Conservation (phyloP, 2,888 invertebrate species). For the Cheilosia grossa region DNA sequence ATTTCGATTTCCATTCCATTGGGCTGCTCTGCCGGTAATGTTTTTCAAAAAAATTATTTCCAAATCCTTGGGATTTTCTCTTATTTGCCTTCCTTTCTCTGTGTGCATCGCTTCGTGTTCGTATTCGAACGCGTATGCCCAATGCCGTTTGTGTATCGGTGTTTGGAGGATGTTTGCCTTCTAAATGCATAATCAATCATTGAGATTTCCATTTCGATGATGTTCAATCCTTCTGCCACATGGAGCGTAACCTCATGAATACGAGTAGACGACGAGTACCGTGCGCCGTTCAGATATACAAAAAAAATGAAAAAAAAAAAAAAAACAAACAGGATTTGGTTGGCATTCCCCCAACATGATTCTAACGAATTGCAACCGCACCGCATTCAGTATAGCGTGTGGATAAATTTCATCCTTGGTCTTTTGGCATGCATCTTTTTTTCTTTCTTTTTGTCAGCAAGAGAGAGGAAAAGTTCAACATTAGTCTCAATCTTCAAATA, state of each 20-base stretch:
- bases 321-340: not conserved
- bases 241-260: conserved; percentile 53
- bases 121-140: not conserved
- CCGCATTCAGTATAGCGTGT: conserved; percentile 14
- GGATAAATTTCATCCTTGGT: conserved; percentile 38
- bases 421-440: conserved; percentile 25
- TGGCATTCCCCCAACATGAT: conserved; percentile 2
- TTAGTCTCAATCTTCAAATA: conserved; percentile 56
- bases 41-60: conserved; percentile 19
- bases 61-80: conserved; percentile 30
- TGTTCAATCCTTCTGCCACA: conserved; percentile 46
- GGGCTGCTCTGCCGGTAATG: conserved; percentile 5
- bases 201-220: conserved; percentile 77
- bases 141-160: conserved; percentile 1
- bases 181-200: conserved; percentile 81
- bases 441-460: not conserved
- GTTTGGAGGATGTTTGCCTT: conserved; percentile 57
- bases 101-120: not conserved
- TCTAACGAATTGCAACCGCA: conserved; percentile 55
- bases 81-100: conserved; percentile 18
- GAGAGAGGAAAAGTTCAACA: conserved; percentile 34
- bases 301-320: not conserved
- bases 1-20: conserved; percentile 36
- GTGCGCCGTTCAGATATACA: not conserved
- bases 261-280: conserved; percentile 1